phyloP scores from a whole-genome alignment of 1,140 invertebrate genomes.

The Antheraea pernyi region DNA sequence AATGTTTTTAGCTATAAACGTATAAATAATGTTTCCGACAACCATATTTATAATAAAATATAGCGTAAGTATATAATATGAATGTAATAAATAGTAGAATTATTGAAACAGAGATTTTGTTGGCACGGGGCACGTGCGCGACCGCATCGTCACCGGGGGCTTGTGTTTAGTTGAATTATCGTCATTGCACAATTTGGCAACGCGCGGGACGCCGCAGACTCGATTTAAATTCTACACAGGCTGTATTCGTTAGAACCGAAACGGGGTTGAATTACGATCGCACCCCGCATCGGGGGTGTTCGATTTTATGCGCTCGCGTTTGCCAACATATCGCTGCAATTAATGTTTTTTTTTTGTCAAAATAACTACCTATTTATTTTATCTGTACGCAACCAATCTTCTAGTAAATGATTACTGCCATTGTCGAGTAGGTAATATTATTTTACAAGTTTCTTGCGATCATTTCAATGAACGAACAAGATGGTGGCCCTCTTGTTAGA shows the following conservation, averaged over 20 bases:
- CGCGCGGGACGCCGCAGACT: constrained; percentile 3
- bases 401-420: too few species aligned
- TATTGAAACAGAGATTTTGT: not conserved
- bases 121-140: not conserved
- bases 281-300: not conserved
- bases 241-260: constrained; percentile 24
- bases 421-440: too few species aligned
- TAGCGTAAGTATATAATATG: not conserved
- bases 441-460: too few species aligned
- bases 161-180: constrained; percentile 27
- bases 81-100: not conserved
- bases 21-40: too few species aligned
- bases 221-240: constrained; percentile 29
- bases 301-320: constrained; percentile 10
- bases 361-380: too few species aligned
- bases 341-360: constrained; percentile 7
- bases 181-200: constrained; percentile 34
- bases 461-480: too few species aligned
- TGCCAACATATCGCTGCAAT: constrained; percentile 19
- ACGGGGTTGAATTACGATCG: not conserved
- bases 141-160: constrained; percentile 4
- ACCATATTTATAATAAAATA: too few species aligned
- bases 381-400: too few species aligned
- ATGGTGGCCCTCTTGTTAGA: too few species aligned
- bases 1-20: too few species aligned